Percentiles rank a stretch among this genome's conserved stretches.
phyloP scores from a whole-genome alignment of 2,888 invertebrate genomes.

The Dicyrtoma fusca region DNA sequence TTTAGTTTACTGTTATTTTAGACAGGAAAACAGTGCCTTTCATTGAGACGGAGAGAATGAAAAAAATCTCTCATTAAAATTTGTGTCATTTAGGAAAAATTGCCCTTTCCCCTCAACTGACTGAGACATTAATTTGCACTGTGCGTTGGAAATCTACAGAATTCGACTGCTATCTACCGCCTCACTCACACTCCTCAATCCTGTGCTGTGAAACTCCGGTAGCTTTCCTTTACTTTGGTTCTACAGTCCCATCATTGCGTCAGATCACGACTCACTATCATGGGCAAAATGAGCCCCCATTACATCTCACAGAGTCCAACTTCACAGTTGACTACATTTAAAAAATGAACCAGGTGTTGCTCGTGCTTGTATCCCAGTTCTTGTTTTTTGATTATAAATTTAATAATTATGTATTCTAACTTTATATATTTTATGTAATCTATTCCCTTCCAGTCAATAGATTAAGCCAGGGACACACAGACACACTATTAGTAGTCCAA shows the following conservation, averaged over 20 bases:
- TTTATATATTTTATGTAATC: no score
- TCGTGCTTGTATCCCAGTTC: not conserved
- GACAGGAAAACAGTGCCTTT: conserved; percentile 34
- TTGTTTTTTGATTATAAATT: not conserved
- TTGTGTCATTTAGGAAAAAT: conserved; percentile 40
- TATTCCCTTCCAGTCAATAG: no score
- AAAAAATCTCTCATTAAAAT: conserved; percentile 41
- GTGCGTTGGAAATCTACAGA: conserved; percentile 27
- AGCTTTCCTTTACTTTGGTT: not conserved
- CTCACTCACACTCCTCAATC: no score
- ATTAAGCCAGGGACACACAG: no score
- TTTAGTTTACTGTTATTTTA: conserved; percentile 22
- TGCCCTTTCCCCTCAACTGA: conserved; percentile 38
- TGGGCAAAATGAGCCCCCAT: not conserved
- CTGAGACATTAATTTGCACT: conserved; percentile 36
- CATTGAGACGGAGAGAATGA: conserved; percentile 34
- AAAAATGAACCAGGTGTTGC: conserved; percentile 35
- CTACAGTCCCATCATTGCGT: not conserved
- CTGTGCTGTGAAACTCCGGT: not conserved
- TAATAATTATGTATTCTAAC: no score
- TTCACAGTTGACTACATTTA: conserved; percentile 35
- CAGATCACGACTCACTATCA: not conserved
- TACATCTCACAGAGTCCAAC: conserved; percentile 14
- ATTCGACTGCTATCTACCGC: conserved; percentile 27
- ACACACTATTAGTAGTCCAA: no score